Conservation (phyloP, 1,140 invertebrate genomes). For the Carcinoscorpius rotundicauda region DNA sequence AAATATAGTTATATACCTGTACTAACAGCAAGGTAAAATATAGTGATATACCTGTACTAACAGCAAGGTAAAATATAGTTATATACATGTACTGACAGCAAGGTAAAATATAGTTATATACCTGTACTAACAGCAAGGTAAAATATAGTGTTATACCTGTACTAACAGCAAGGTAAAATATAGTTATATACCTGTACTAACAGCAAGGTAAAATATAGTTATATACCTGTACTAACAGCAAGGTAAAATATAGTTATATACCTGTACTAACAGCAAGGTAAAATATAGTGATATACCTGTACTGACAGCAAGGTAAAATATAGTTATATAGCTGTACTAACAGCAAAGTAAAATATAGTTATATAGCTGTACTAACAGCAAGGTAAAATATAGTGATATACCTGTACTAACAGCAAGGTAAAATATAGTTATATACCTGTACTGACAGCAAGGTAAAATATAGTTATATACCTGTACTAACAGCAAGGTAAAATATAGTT, state of each 20-base stretch:
- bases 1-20: slow-evolving; percentile 9
- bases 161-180: slow-evolving; percentile 32
- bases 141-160: slow-evolving; percentile 7
- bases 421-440: slow-evolving; percentile 9
- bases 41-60: slow-evolving; percentile 16
- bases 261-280: slow-evolving; percentile 31
- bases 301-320: slow-evolving; percentile 32
- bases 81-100: slow-evolving; percentile 24
- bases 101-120: slow-evolving; percentile 26
- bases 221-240: slow-evolving; percentile 25
- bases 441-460: slow-evolving; percentile 32
- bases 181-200: slow-evolving; percentile 17
- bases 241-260: slow-evolving; percentile 26
- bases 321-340: slow-evolving; percentile 17
- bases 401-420: slow-evolving; percentile 31
- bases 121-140: slow-evolving; percentile 31
- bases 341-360: slow-evolving; percentile 29
- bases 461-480: slow-evolving; percentile 17
- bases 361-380: slow-evolving; percentile 25
- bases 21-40: slow-evolving; percentile 32
- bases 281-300: slow-evolving; percentile 8
- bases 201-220: slow-evolving; percentile 29
- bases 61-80: slow-evolving; percentile 29
- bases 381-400: slow-evolving; percentile 26
- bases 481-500: slow-evolving; percentile 29